Evolutionary conservation across 2,888 invertebrate species (phyloP).

Genomic region (Quadroppia sp.): DNA sequence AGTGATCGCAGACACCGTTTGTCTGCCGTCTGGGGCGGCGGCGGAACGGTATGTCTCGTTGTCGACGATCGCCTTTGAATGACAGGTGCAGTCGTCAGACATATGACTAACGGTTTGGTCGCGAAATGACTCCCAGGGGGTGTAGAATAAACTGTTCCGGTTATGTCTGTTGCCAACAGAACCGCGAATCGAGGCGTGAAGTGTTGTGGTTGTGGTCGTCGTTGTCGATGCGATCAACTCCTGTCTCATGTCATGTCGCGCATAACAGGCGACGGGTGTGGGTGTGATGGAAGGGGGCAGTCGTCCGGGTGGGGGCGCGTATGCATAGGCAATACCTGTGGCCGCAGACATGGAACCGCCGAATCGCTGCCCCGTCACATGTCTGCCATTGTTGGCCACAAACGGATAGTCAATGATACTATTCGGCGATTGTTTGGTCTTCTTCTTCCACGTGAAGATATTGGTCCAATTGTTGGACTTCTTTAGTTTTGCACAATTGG

Average conservation of each 20-base stretch:
- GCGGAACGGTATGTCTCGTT: neutral
- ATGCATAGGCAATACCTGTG: constrained; percentile 17
- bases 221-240: neutral
- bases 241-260: neutral
- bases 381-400: neutral
- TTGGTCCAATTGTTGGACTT: constrained; percentile 23
- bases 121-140: constrained; percentile 28
- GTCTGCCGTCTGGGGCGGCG: no score
- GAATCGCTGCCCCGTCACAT: neutral
- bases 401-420: constrained; percentile 27
- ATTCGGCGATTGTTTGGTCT: neutral
- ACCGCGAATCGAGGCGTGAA: neutral
- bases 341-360: constrained; percentile 20
- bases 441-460: constrained; percentile 31
- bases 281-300: neutral
- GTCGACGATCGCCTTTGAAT: neutral
- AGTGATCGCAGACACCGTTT: neutral
- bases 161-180: neutral
- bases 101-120: neutral
- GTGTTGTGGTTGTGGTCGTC: constrained; percentile 22
- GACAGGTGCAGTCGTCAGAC: constrained; percentile 14
- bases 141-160: constrained; percentile 29
- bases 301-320: neutral
- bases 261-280: neutral
- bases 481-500: constrained; percentile 16